Conservation (phyloP, 2,888 invertebrate species). For the Heliconius sara region DNA sequence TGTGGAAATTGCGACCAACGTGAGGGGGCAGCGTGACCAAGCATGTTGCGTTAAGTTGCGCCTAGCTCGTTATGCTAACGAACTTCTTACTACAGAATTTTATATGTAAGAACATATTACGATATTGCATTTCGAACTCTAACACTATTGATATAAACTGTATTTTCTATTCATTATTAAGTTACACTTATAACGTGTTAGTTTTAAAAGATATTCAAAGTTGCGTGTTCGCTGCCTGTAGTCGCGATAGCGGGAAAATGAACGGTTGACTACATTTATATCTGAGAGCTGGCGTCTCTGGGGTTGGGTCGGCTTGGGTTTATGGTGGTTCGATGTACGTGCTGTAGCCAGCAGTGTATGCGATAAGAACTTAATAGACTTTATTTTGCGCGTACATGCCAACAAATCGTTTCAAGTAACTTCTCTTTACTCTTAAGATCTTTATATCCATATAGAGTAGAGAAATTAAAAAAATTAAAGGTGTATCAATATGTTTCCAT, state of each 20-base stretch:
- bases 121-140: conserved; percentile 50
- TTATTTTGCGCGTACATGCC: conserved; percentile 61
- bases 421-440: background rate
- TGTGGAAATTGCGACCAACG: conserved; percentile 80
- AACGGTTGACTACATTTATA: conserved; percentile 83
- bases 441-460: background rate
- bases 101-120: conserved; percentile 31
- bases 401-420: background rate
- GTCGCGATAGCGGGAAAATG: conserved; percentile 81
- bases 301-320: conserved; percentile 60
- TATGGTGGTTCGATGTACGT: conserved; percentile 66
- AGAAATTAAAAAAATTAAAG: background rate
- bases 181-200: conserved; percentile 50
- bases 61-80: conserved; percentile 82
- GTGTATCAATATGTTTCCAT: too few relatives aligned
- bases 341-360: conserved; percentile 70
- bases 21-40: conserved; percentile 81
- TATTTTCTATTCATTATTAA: conserved; percentile 26
- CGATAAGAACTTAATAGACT: conserved; percentile 74
- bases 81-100: conserved; percentile 52
- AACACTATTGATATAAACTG: background rate
- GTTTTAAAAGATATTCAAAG: conserved; percentile 51
- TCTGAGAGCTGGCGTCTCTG: conserved; percentile 64
- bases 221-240: conserved; percentile 77
- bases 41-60: conserved; percentile 83